A percentile compares a stretch with the other conserved stretches of the same genome.
Conservation (phyloP, 2,113 vertebrate species). For the Indri indri region DNA sequence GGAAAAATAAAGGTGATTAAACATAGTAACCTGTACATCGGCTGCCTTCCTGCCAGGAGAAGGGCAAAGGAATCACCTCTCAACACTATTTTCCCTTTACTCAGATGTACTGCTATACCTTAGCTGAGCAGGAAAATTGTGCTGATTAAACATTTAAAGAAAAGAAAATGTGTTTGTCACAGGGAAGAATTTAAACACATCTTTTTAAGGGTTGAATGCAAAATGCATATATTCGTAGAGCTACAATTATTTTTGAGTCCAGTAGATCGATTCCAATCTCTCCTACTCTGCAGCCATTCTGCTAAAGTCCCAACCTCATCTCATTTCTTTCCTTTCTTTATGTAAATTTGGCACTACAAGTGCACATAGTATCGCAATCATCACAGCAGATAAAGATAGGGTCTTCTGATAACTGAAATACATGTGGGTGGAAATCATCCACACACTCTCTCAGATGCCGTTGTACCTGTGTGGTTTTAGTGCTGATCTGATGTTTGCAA, state of each 20-base stretch:
- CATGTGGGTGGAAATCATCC: neutral
- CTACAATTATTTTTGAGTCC: conserved; percentile 46
- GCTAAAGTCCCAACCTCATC: neutral
- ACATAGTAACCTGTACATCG: neutral
- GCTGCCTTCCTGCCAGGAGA: neutral
- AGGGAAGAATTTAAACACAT: conserved; percentile 40
- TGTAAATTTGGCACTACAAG: conserved; percentile 11
- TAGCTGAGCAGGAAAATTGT: neutral
- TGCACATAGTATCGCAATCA: neutral
- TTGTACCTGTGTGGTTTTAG: neutral
- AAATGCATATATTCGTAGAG: conserved; percentile 14
- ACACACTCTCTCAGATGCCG: neutral
- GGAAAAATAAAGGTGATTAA: neutral
- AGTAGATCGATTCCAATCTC: neutral
- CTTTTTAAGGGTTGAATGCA: neutral
- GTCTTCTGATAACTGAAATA: conserved; percentile 32
- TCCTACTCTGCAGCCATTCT: neutral
- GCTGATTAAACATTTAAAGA: conserved; percentile 17
- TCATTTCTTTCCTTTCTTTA: neutral
- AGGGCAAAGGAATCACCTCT: neutral
- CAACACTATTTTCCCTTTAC: neutral
- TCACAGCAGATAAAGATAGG: neutral
- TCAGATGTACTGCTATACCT: neutral
- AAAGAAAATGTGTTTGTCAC: conserved; percentile 32
- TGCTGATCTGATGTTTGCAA: neutral